Base-by-base conservation (phyloP, 2,888 invertebrate genomes). In the Teleiodes luculella region DNA sequence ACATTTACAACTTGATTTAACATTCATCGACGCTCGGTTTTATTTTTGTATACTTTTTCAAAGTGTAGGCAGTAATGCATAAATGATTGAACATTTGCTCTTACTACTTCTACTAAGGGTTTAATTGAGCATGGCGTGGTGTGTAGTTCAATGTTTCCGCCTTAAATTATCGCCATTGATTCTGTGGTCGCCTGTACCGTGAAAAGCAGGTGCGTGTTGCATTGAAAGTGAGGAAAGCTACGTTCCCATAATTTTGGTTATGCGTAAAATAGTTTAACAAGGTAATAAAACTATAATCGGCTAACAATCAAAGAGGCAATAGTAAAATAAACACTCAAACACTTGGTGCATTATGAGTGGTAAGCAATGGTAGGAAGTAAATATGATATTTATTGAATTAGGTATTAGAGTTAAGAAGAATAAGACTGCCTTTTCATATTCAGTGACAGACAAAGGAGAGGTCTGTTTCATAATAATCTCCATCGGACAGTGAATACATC, bases 141-240 rank as follows among this genome's bases (percentile, higher is more conserved):
- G 73, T 74, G 77, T 78, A 74, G 74, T 63, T 64, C 66, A 69
- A 69, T 67, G 70, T 74, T 80, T 79, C 74, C 74, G 70, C 64
- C 58, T 66, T 60, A 78, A 81, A 87, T 89, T 89, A 88, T 89
- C 88, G 76, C 88, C 82, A 87, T 88, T 86, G 85, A 86, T 80
- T 86, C 80, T 83, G 88, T 58, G 87, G 88, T 87, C 64, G 59
- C 58, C 59, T 65, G 59, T 63, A 67, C 66, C 64, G 63, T 63
- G 65, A 62, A 74, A 69, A 59, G 57, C 85, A 85, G 85, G 85
- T 85, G 86, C 64, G 64, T 57, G 37, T 58, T 64, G 3, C 13
- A 37, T 35, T n/a, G 16, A 43, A 39, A 46, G 43, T n/a, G 6
- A 14, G 30, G 24, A 47, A 33, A 35, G 43, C 24, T 39, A 16